Evolutionary conservation across 2,888 invertebrate species (phyloP).

Genomic region (Zonitis immaculata): DNA sequence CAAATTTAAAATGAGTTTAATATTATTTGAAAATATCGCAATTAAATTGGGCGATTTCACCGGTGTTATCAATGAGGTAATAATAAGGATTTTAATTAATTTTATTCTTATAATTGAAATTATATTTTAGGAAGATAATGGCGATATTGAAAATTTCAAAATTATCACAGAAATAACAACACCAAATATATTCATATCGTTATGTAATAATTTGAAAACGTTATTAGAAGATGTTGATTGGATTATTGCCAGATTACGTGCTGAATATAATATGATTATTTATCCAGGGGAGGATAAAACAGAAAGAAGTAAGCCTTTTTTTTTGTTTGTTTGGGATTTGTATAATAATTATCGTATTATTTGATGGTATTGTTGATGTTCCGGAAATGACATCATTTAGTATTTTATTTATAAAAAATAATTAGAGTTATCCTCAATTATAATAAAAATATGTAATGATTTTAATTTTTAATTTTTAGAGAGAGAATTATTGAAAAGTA

Average conservation of each 20-base stretch:
- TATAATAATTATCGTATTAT: no score
- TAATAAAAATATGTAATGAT: constrained; percentile 1
- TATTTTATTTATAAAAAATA: no score
- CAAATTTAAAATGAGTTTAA: constrained; percentile 42
- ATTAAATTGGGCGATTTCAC: constrained; percentile 46
- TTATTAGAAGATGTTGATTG: constrained; percentile 48
- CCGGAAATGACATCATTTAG: no score
- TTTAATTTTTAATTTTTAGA: constrained; percentile 36
- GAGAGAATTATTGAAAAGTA: constrained; percentile 49
- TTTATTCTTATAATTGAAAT: no score
- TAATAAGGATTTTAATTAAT: background rate
- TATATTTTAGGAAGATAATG: constrained; percentile 36
- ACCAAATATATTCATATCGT: constrained; percentile 39
- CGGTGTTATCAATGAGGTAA: constrained; percentile 49
- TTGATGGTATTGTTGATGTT: no score
- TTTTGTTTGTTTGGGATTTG: no score
- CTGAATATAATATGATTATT: constrained; percentile 42
- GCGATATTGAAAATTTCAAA: constrained; percentile 36
- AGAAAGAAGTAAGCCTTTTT: constrained; percentile 37
- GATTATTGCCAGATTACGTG: constrained; percentile 43
- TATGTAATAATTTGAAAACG: constrained; percentile 45
- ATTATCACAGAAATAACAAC: constrained; percentile 45
- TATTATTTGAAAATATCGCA: constrained; percentile 48
- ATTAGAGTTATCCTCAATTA: no score
- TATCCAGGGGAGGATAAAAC: constrained; percentile 36